Base-by-base conservation (phyloP, 2,888 invertebrate genomes). In the Dynastes grantii region DNA sequence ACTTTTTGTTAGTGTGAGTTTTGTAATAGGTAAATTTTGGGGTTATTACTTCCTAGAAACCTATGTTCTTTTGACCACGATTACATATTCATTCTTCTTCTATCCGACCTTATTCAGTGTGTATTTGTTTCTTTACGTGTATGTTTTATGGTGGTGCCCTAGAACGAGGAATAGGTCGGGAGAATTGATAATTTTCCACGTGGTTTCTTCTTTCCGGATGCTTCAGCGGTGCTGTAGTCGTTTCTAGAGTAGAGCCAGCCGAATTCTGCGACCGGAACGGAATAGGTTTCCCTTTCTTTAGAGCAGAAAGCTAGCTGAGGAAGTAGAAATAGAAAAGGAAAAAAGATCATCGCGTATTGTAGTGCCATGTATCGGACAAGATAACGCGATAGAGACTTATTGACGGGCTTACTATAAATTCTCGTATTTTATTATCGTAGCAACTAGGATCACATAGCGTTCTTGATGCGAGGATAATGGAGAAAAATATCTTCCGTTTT, bases 151-250 rank as follows among this genome's bases (percentile, higher is more conserved):
- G 27, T 13, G 76, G 29, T 76, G 76, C 81, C 77, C 80, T 82
- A 85, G 83, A 83, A 85, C 85, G 13, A 85, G 85, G 85, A 85
- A 45, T 45, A 45, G 45, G 45, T 45, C 45, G 45, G 11, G 9
- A 91, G 91, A 92, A 92, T 92, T 92, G 92, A 89, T 92, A 92
- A 92, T 92, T 92, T 92, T 92, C 92, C 92, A 92, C 91, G 90
- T 91, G 91, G 92, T 92, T 92, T 92, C 91, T 90, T 90, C 90
- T 90, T 90, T 90, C 11, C 63, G 29, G 29, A 63, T 63, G 63
- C 29, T 61, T 29, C 9, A 16, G 22, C 82, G 84, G 83, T 85
- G 85, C 85, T 84, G 85, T 45, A 45, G 45, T 8, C 45, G 45
- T 45, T 45, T 45, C 45, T 45, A 11, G 45, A 45, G 45, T 86